These are phyloP conservation scores for Syngnathus acus DNA, from an alignment of 2,797 vertebrate genomes.

Conservation along the genomic window DNA sequence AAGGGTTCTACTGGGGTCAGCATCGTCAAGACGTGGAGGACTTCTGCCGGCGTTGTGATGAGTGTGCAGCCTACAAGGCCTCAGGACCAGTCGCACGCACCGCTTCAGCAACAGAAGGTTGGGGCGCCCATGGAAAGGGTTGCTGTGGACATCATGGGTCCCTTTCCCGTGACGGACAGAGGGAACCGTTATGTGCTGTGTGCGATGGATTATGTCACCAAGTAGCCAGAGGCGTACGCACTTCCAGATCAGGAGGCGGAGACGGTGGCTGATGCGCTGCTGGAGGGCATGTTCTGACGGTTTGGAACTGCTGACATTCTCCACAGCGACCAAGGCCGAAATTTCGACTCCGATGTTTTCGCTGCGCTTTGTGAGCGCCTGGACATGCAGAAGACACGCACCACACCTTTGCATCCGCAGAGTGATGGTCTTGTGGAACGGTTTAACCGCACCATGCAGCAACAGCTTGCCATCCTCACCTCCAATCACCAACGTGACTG, in stretches of 20 bases:
- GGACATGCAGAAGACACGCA: neutral
- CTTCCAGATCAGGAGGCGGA: neutral
- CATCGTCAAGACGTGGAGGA: conserved; percentile 8
- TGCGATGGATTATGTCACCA: conserved; percentile 6
- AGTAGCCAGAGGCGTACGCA: neutral
- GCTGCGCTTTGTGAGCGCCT: neutral
- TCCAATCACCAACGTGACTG: conserved; percentile 1
- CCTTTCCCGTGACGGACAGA: neutral
- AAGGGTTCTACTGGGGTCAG: neutral
- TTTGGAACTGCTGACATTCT: neutral
- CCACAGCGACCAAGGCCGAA: neutral
- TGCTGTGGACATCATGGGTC: conserved; percentile 2
- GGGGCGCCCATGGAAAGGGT: conserved; percentile 3
- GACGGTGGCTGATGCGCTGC: neutral
- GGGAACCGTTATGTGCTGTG: neutral
- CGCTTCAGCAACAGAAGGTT: conserved; percentile 1
- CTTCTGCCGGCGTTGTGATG: neutral
- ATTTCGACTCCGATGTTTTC: conserved; percentile 2
- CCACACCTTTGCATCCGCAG: conserved; percentile 4
- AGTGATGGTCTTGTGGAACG: no score
- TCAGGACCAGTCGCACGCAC: neutral
- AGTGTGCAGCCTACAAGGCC: neutral
- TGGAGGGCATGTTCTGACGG: conserved; percentile 4
- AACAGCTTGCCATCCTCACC: neutral
- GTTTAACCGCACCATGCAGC: no score